Base-by-base conservation (phyloP, 2,113 vertebrate genomes). In the Oriolus oriolus region DNA sequence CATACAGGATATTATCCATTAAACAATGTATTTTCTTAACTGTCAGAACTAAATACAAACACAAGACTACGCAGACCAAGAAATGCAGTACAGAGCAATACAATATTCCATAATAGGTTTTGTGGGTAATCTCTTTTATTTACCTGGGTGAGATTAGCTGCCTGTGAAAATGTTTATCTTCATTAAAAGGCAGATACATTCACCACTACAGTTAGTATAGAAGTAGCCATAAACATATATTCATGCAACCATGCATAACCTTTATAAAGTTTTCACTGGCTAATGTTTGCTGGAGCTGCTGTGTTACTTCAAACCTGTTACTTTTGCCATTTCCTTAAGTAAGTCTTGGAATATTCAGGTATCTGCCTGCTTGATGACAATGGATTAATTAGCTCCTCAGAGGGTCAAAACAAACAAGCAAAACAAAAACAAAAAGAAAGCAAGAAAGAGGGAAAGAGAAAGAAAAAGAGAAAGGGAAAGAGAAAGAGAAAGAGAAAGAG, bases 131-230 rank as follows among this genome's bases (percentile, higher is more conserved):
- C 42, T 64, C 35, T 92, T 83, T 82, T 89, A 66, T 74, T 89
- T 85, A 93, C 9, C 19, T 45, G 50, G 49, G 39, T 76, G 61
- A 93, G 35, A 76, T 87, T 60, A 96, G 42, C 54, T 82, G 37
- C 13, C 52, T 5, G 1, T 76, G 35, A 84, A 89, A 92, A 79
- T 19, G n/a, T 54, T 87, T 60, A 20, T 59, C 35, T 87, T 83
- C 64, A 83, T 83, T 66, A 88, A 93, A 95, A 91, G 76, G 41
- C 23, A 90, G 63, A 83, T 69, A 41, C 45, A 84, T 73, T 83
- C 50, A 68, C 9, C n/a, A 39, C 28, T 44, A 41, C 24, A 45
- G 11, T 70, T 60, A 35, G 13, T 57, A 69, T 23, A 75, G 69
- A 87, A 91, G 35, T n/a, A 87, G 9, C 41, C 27, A 57, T 76